phyloP scores from a whole-genome alignment of 1,140 invertebrate genomes.

The Pectinophora gossypiella region DNA sequence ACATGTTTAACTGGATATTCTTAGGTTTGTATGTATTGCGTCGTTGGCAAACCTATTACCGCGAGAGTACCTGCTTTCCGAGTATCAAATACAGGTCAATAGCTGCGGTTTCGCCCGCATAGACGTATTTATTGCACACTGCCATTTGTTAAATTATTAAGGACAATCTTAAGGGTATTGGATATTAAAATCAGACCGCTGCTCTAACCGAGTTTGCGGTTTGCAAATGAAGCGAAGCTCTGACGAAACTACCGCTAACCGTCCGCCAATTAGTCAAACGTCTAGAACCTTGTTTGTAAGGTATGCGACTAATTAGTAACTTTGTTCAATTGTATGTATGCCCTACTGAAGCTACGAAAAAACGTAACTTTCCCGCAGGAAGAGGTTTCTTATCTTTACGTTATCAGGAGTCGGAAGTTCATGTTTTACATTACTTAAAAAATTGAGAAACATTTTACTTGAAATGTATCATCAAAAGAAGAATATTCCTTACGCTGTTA shows the following conservation, averaged over 20 bases:
- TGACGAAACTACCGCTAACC: not conserved
- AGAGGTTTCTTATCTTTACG: too few relatives aligned
- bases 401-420: too few relatives aligned
- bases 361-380: too few relatives aligned
- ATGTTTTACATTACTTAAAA: too few relatives aligned
- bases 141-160: not conserved
- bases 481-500: too few relatives aligned
- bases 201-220: not conserved
- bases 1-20: not conserved
- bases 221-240: not conserved
- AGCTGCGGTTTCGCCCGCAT: not conserved
- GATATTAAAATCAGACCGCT: not conserved
- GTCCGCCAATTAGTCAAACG: not conserved
- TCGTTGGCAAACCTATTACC: not conserved
- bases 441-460: too few relatives aligned
- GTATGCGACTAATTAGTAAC: not conserved
- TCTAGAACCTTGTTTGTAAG: not conserved
- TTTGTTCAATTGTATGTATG: not conserved
- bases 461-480: too few relatives aligned
- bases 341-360: too few relatives aligned
- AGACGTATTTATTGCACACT: not conserved
- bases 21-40: not conserved
- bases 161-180: not conserved
- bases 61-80: too few relatives aligned
- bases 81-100: too few relatives aligned